Evolutionary conservation across 1,140 invertebrate genomes (phyloP), one percentile per base, ranked within the genome.

Genomic region (Ctenoplectra terminalis): DNA sequence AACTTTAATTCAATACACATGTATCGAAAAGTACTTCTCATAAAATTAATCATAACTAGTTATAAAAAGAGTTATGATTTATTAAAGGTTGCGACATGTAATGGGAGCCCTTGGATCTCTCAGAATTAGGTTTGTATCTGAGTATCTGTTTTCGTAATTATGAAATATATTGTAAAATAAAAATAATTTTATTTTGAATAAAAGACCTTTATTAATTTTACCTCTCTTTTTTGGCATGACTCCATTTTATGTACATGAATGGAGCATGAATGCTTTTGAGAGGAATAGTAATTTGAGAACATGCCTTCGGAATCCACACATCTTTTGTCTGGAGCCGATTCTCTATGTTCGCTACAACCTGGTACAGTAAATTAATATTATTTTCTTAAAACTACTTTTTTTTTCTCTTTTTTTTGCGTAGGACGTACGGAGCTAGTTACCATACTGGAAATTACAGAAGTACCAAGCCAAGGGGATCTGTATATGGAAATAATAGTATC

Each of bases 221-320:
- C 95, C 95, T 95, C 95, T 93, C 94, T 95, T 95, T n/a, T 95
- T 96, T 96, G 96, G 96, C 95, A 96, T 96, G 95, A 94, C 95
- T 95, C 94, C 95, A 94, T 95, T 92, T 93, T 85, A 6, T 71
- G 94, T 91, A 89, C 90, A 93, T 94, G 92, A 84, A 94, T 94
- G 94, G 94, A 94, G 95, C 95, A 95, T 96, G 95, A 96, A 96
- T 96, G 96, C 96, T 95, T 94, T 94, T 96, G 94, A 89, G 95
- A 96, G 96, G 95, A 92, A 96, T 80, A 96, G 89, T 87, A 95
- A 93, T 90, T 63, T 76, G 92, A 92, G 94, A 94, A 94, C 93
- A 95, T 95, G 96, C 96, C 96, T 96, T 96, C 95, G 96, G 96
- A 96, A 95, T 96, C 95, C 95, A 96, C 95, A 96, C 95, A 85